These are phyloP conservation scores for Lagopus leucura DNA, from an alignment of 2,113 vertebrate species.

Conservation along the genomic window DNA sequence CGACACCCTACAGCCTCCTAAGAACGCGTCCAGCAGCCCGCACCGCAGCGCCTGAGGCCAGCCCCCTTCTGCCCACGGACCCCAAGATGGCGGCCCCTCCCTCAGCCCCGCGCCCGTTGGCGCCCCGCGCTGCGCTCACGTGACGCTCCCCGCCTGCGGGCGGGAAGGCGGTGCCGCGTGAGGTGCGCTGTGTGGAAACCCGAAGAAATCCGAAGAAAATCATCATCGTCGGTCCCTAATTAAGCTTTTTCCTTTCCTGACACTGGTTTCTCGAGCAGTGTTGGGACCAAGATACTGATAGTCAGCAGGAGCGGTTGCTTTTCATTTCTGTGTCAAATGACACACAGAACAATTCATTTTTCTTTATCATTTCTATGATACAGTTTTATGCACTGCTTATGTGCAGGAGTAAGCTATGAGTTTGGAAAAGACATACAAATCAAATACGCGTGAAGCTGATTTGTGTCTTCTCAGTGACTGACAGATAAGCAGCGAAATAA, in stretches of 20 bases:
- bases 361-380: background rate
- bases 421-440: accelerated
- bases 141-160: background rate
- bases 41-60: accelerated
- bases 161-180: background rate
- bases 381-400: background rate
- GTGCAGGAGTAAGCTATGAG: background rate
- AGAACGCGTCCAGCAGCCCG: accelerated
- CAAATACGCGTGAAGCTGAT: accelerated
- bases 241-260: accelerated
- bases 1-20: accelerated
- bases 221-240: accelerated
- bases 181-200: accelerated
- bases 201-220: accelerated
- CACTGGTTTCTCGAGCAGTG: accelerated
- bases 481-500: background rate
- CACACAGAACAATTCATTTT: accelerated
- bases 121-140: background rate
- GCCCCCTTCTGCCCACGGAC: accelerated
- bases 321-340: background rate
- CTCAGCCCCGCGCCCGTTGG: background rate
- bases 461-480: accelerated
- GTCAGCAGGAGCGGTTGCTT: accelerated
- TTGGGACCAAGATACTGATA: accelerated
- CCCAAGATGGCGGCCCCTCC: background rate